Evolutionary conservation across 2,888 invertebrate species (phyloP), one percentile per base, ranked within the genome.

Genomic region (Philereme vetulata): DNA sequence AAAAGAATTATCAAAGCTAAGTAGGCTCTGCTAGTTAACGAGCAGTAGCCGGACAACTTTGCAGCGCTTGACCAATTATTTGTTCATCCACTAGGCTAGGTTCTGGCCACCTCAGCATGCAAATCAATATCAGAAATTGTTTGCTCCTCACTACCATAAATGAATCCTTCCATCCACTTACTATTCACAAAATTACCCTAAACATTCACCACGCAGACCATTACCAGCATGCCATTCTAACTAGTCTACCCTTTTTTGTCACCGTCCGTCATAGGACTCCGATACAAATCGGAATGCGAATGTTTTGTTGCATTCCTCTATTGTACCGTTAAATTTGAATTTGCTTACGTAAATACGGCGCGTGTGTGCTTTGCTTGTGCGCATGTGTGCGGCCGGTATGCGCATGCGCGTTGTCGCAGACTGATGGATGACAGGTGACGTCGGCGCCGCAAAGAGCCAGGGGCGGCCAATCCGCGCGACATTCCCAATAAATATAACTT

Each of bases 351-450:
- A n/a, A n/a, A n/a, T n/a, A 21, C 60, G 61, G 70, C 65, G 71
- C 66, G 65, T 64, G 72, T 56, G 65, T 62, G 68, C 62, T 68
- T 74, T 73, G 76, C 65, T 75, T 67, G 65, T 51, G 69, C 47
- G 65, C 48, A 51, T 60, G 65, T 65, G 65, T 56, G 66, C 55
- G 74, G 71, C 68, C 73, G 81, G 82, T 75, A 78, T 85, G 84
- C 85, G 84, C 86, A 84, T 83, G 88, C 89, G 88, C 86, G 86
- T 78, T 49, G 85, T 83, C 84, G 78, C 86, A 80, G 92, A 92
- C 90, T 91, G 92, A 92, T 90, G 92, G 89, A 85, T 91, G 92
- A 92, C 92, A 90, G 89, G 77, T 91, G 92, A 92, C 90, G 88
- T 64, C 72, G 72, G 67, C 69, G 66, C 72, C 64, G 67, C 70